These are phyloP conservation scores for Habrosyne pyritoides DNA, from an alignment of 2,888 invertebrate genomes.

Conservation along the genomic window DNA sequence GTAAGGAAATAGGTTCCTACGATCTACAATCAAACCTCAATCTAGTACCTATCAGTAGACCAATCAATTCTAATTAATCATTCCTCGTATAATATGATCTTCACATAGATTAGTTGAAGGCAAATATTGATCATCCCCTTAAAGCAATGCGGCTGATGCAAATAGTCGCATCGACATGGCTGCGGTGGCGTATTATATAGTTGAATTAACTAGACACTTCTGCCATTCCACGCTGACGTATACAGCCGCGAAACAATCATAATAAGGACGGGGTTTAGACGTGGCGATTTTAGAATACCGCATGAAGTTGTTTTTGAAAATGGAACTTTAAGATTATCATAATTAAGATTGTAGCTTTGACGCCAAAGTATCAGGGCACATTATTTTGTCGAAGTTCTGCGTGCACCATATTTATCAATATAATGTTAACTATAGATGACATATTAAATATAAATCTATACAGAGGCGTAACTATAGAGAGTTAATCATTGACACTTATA, in stretches of 20 bases:
- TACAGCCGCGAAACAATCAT: slow-evolving; percentile 2
- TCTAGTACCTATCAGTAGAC: neutral
- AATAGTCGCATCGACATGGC: slow-evolving; percentile 3
- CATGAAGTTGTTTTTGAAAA: no score
- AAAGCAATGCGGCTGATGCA: slow-evolving; percentile 2
- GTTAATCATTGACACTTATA: no score
- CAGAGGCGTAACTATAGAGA: no score
- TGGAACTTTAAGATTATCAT: no score
- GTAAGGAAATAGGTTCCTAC: no score
- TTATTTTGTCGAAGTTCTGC: no score
- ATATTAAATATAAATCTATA: no score
- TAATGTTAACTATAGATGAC: no score
- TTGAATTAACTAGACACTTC: slow-evolving; percentile 7
- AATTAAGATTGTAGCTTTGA: no score
- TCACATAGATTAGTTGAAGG: neutral
- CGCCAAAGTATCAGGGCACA: no score
- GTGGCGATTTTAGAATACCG: neutral
- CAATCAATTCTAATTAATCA: neutral
- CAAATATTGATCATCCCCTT: slow-evolving; percentile 2
- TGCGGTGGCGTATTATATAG: slow-evolving; percentile 7
- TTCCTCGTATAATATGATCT: neutral
- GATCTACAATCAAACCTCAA: neutral
- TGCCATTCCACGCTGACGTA: slow-evolving; percentile 3
- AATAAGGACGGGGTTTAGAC: neutral
- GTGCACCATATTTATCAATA: no score